Evolutionary conservation across 2,888 invertebrate species (phyloP).

Genomic region (Nasonia oneida): DNA sequence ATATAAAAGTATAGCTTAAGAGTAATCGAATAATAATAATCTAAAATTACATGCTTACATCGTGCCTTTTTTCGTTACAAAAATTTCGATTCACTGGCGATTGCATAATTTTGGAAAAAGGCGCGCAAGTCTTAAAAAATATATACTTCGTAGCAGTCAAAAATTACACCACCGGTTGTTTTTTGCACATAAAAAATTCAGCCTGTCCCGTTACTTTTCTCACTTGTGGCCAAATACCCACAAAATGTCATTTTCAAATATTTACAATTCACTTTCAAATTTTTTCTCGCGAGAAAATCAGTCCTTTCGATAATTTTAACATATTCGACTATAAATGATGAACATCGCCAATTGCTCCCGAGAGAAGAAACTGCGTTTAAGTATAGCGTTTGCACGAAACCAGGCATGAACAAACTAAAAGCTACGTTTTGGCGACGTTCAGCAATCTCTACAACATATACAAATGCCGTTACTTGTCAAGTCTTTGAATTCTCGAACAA

Average conservation of each 20-base stretch:
- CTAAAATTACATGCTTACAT: neutral
- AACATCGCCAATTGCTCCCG: neutral
- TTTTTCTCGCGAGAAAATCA: conserved; percentile 49
- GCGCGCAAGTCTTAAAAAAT: conserved; percentile 46
- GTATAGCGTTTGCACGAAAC: neutral
- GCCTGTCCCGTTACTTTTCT: conserved; percentile 7
- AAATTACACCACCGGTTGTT: conserved; percentile 42
- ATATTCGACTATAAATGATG: conserved; percentile 33
- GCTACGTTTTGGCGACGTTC: neutral
- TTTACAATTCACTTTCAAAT: conserved; percentile 37
- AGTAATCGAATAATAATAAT: neutral
- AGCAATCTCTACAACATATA: conserved; percentile 23
- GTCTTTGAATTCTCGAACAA: conserved; percentile 52
- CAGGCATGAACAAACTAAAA: conserved; percentile 10
- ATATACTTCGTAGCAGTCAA: conserved; percentile 48
- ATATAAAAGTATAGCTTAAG: conserved; percentile 37
- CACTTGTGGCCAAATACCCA: conserved; percentile 24
- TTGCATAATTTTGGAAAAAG: conserved; percentile 38
- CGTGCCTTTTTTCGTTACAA: neutral
- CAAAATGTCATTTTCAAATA: conserved; percentile 38
- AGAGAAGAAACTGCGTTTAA: conserved; percentile 9
- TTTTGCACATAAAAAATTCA: conserved; percentile 54
- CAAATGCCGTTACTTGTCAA: conserved; percentile 30
- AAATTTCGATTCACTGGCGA: conserved; percentile 47
- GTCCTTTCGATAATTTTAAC: conserved; percentile 43